Evolutionary conservation across 2,888 invertebrate species (phyloP).

Genomic region (Tipula helvola): DNA sequence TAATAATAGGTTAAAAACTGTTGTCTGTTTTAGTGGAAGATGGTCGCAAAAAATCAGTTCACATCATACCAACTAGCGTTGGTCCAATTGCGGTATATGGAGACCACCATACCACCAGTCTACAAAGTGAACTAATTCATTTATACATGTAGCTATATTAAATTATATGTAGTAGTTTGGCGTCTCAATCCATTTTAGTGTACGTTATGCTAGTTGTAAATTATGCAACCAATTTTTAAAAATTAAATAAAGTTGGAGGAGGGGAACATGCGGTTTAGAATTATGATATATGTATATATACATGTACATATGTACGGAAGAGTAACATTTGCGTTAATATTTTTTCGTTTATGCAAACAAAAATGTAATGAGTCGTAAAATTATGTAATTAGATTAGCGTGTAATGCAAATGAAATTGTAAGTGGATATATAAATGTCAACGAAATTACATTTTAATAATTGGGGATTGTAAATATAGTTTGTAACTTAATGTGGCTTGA

Average conservation of each 20-base stretch:
- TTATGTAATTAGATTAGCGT: background rate
- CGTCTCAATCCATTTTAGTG: background rate
- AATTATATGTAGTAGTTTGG: background rate
- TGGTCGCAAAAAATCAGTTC: background rate
- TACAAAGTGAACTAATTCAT: background rate
- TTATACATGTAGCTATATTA: background rate
- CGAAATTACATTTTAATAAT: background rate
- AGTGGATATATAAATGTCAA: background rate
- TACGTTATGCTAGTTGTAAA: background rate
- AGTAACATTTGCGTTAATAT: background rate
- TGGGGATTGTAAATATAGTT: no score
- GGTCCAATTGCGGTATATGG: background rate
- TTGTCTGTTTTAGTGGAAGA: background rate
- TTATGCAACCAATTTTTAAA: background rate
- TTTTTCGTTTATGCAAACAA: background rate
- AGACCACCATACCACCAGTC: background rate
- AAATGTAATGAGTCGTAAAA: background rate
- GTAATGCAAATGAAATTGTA: background rate
- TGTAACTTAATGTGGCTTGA: no score
- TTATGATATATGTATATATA: background rate
- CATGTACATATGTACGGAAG: background rate
- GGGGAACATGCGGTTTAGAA: background rate
- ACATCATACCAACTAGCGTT: background rate
- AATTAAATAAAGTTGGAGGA: background rate
- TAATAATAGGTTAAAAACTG: background rate